These are phyloP conservation scores for Hormaphis cornu DNA, from an alignment of 1,140 invertebrate species.

Conservation along the genomic window DNA sequence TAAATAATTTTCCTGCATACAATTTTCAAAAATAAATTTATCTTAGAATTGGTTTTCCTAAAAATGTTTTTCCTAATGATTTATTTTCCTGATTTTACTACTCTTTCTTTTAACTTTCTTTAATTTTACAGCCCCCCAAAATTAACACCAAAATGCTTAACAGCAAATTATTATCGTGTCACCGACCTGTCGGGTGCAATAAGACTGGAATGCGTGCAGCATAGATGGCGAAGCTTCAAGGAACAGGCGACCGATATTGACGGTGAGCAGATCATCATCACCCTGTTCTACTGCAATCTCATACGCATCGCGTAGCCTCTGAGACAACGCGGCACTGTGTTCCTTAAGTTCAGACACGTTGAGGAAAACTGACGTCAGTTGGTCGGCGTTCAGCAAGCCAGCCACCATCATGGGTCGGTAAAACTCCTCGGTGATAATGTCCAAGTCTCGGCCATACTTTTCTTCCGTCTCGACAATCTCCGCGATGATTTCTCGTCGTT, in stretches of 20 bases:
- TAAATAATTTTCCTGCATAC: too few species aligned
- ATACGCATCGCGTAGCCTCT: conserved; percentile 76
- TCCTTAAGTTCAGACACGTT: conserved; percentile 87
- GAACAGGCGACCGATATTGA: conserved; percentile 85
- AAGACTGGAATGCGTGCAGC: conserved; percentile 88
- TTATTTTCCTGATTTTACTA: too few species aligned
- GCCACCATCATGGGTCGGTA: conserved; percentile 86
- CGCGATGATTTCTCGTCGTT: conserved; percentile 86
- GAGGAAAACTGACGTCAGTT: conserved; percentile 81
- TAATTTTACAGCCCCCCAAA: too few species aligned
- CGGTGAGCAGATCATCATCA: conserved; percentile 73
- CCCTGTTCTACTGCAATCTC: conserved; percentile 70
- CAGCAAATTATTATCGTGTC: too few species aligned
- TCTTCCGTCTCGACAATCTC: conserved; percentile 95
- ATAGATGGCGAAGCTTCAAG: conserved; percentile 76
- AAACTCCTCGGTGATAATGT: conserved; percentile 88
- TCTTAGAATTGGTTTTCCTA: too few species aligned
- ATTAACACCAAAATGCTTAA: too few species aligned
- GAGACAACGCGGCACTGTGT: conserved; percentile 75
- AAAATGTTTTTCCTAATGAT: too few species aligned
- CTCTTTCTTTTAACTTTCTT: too few species aligned
- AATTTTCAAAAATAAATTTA: too few species aligned
- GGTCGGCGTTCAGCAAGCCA: conserved; percentile 60
- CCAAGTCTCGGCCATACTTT: conserved; percentile 84
- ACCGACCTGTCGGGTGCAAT: conserved; percentile 69